Base-by-base conservation (phyloP, 2,888 invertebrate genomes). In the Vannuccia rotundouncinata region DNA sequence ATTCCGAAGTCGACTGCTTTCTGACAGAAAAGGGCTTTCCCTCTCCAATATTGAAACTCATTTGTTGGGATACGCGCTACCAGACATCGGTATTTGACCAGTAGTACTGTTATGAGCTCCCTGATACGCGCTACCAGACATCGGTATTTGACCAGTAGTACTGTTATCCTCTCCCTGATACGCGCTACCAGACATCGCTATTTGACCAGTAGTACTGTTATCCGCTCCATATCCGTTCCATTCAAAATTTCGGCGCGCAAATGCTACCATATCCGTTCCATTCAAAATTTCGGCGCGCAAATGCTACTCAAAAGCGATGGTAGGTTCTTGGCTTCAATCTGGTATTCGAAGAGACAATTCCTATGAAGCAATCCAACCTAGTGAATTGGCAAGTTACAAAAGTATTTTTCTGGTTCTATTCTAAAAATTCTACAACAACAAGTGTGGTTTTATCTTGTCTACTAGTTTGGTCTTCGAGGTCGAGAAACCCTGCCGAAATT, bases 291-390 rank as follows among this genome's bases (percentile, higher is more conserved):
- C 29, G 5, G 27, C 22, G 73, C 22, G 22, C 73, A 73, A 73
- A 73, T 73, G 73, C 73, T 5, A 73, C 29, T 22, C 73, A n/a
- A 73, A 22, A 27, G 27, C 73, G n/a, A 73, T 73, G 73, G 73
- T 73, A 13, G 27, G 73, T 73, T 25, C 29, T 22, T 73, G 73
- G 73, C 73, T 73, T 5, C 10, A 73, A 73, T 73, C 73, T 25
- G 73, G 27, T 10, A 73, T 5, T 29, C 29, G 31, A 75, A 75
- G 75, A 75, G 75, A 75, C 31, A 75, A 75, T 75, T 75, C 75
- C 75, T 75, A 25, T 75, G 30, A 75, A 75, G 75, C 75, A 75
- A 75, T 75, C 29, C 75, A 75, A 75, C 30, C 29, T 31, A 75
- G 75, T 75, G 75, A 75, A 75, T 75, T 5, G 31, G 28, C 29